Evolutionary conservation across 2,113 vertebrate species (phyloP).

Genomic region (Pandion haliaetus): DNA sequence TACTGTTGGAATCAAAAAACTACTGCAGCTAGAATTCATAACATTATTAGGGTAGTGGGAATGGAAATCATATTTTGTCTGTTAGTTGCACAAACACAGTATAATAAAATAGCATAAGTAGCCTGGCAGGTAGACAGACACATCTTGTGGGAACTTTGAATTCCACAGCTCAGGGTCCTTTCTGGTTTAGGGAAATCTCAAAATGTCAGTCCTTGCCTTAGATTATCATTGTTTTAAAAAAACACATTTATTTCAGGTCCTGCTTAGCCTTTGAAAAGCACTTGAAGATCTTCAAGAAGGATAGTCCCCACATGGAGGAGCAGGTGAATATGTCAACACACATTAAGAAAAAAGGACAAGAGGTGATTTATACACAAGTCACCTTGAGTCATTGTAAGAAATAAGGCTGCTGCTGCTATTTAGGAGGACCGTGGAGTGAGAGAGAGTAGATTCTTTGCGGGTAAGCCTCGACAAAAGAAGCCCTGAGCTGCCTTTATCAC

Average conservation of each 20-base stretch:
- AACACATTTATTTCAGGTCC: not conserved
- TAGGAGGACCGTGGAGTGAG: not conserved
- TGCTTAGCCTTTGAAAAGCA: not conserved
- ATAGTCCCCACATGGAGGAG: not conserved
- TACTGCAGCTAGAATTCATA: not conserved
- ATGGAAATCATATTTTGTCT: not conserved
- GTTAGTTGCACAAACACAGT: not conserved
- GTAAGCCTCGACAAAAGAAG: not conserved
- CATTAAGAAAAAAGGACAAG: not conserved
- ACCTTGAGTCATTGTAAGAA: not conserved
- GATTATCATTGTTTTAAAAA: not conserved
- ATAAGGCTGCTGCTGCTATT: not conserved
- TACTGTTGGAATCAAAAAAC: not conserved
- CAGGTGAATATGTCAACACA: not conserved
- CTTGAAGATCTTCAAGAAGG: not conserved
- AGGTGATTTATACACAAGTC: not conserved
- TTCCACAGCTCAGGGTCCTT: not conserved
- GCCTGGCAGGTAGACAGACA: not conserved
- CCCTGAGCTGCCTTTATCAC: not conserved
- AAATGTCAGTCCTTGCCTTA: not conserved
- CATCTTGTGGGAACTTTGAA: not conserved
- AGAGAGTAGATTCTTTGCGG: not conserved
- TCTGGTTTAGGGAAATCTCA: not conserved
- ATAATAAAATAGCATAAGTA: not conserved
- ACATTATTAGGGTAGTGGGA: not conserved